These are phyloP conservation scores for Atherinosoma microstoma DNA, from an alignment of 2,797 vertebrate genomes.

Conservation along the genomic window DNA sequence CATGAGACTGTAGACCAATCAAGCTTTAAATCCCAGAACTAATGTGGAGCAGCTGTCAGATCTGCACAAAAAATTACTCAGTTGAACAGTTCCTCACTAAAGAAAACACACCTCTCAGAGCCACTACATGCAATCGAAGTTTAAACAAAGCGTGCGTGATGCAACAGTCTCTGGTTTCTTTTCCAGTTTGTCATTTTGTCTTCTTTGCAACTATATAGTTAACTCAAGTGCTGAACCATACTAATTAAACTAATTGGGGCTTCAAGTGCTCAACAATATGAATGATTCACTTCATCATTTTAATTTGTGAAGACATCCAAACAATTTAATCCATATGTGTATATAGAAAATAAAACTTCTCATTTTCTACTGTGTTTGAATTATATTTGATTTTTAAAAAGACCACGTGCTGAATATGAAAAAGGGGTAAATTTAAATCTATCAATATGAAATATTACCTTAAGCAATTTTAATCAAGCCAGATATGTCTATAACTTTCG, in stretches of 20 bases:
- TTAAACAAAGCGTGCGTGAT: conserved; percentile 20
- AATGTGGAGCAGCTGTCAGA: conserved; percentile 78
- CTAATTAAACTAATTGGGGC: conserved; percentile 27
- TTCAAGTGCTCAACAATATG: conserved; percentile 23
- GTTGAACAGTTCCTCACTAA: conserved; percentile 41
- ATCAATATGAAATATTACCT: background rate
- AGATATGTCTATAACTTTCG: background rate
- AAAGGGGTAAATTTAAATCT: background rate
- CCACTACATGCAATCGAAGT: conserved; percentile 24
- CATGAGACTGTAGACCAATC: conserved; percentile 68
- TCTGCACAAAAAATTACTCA: conserved; percentile 58
- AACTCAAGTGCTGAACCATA: conserved; percentile 23
- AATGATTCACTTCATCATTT: conserved; percentile 27
- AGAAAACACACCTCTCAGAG: conserved; percentile 43
- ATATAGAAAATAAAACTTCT: conserved; percentile 6
- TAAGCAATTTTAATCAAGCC: background rate
- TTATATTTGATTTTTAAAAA: background rate
- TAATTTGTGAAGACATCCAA: conserved; percentile 2
- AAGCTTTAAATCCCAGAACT: conserved; percentile 69
- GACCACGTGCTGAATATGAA: background rate
- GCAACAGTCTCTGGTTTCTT: conserved; percentile 14
- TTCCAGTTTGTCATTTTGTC: conserved; percentile 8
- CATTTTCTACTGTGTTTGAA: conserved; percentile 2
- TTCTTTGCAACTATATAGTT: background rate
- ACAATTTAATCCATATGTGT: conserved; percentile 13